These are phyloP conservation scores for Aporophyla nigra DNA, from an alignment of 2,888 invertebrate genomes.

Conservation along the genomic window DNA sequence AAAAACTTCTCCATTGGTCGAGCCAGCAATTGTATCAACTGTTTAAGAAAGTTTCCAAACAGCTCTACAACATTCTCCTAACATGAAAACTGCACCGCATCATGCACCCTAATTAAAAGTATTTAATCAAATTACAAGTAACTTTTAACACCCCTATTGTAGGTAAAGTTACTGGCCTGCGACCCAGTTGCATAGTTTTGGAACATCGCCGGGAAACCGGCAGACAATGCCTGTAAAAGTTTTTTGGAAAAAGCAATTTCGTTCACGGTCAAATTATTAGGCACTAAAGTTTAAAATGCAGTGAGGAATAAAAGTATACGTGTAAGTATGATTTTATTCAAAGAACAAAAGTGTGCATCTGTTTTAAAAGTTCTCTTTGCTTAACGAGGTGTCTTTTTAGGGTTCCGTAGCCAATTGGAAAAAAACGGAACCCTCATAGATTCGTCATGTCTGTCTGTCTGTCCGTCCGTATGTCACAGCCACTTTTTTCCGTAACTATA, in stretches of 20 bases:
- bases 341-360: not conserved
- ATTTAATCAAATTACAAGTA: constrained; percentile 37
- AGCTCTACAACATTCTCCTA: not conserved
- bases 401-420: too few species aligned
- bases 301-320: not conserved
- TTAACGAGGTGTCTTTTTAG: not conserved
- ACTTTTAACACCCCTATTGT: constrained; percentile 15
- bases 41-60: constrained; percentile 20
- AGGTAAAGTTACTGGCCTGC: constrained; percentile 23
- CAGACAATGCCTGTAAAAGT: constrained; percentile 21
- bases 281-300: not conserved
- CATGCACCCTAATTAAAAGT: constrained; percentile 45
- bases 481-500: too few species aligned
- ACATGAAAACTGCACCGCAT: constrained; percentile 9
- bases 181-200: constrained; percentile 35
- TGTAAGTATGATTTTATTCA: constrained; percentile 23
- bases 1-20: not conserved
- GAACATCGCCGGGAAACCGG: constrained; percentile 26
- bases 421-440: too few species aligned
- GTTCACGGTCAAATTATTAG: constrained; percentile 22
- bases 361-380: not conserved
- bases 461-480: too few species aligned
- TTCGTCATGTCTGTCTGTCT: too few species aligned
- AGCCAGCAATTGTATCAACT: not conserved
- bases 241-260: constrained; percentile 17